Evolutionary conservation across 2,113 vertebrate species (phyloP), one percentile per base, ranked within the genome.

Genomic region (Pangasianodon gigas): DNA sequence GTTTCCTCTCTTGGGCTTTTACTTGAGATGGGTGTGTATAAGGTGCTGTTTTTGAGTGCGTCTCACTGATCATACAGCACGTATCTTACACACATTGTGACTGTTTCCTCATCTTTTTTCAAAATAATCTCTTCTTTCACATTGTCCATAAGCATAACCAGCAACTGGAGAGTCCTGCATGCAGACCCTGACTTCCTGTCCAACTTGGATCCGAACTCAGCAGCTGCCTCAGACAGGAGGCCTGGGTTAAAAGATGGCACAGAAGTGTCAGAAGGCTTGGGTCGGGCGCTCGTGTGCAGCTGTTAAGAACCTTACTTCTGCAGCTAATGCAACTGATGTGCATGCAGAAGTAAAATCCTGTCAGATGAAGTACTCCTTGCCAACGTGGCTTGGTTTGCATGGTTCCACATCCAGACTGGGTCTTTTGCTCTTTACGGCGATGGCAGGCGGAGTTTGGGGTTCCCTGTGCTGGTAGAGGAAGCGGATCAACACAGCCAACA

Each of bases 321-420:
- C 26, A 87, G 18, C 54, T 44, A 32, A 41, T 32, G 75, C 29
- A 52, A 54, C 4, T 10, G 52, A 75, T 51, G 52, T 60, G 8
- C 60, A 51, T 87, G 65, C 71, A 52, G 77, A 80, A 65, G 56
- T 44, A 26, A 84, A 62, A 71, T 79, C 32, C 54, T 71, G 87
- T 85, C 94, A 97, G 94, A 97, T 97, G 93, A 97, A 97, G 92
- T 97, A 97, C 87, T 97, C 97, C 86, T 96, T 95, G 93, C 96
- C 96, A 89, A 97, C 96, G 90, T 94, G 96, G 92, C 95, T 95
- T 93, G 96, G 94, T 90, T 96, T 96, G 92, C 96, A 97, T 85
- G 96, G 96, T 94, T 97, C 96, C 94, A 96, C 93, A 11, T 97
- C 96, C 1, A 96, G 90, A 86, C 95, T 95, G 79, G 95, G 95